A percentile compares a stretch with the other conserved stretches of the same genome.
phyloP scores from a whole-genome alignment of 2,113 vertebrate species.

The Morone chrysops region DNA sequence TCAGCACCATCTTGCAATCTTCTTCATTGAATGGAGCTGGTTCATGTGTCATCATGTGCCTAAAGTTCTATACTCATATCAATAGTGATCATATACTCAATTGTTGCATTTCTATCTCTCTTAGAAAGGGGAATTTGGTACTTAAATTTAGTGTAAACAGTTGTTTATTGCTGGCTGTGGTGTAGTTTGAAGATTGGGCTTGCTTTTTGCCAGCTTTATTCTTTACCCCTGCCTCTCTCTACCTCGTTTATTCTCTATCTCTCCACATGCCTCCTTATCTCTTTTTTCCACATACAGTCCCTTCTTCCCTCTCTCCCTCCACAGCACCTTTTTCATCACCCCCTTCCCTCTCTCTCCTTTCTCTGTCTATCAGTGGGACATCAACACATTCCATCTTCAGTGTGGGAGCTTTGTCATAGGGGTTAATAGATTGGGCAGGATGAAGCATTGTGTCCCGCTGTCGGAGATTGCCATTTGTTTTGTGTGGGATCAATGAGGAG shows the following conservation, averaged over 20 bases:
- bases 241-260: constrained; percentile 1
- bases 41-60: no score
- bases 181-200: background rate
- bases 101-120: background rate
- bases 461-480: constrained; percentile 71
- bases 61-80: no score
- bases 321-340: background rate
- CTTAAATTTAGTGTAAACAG: background rate
- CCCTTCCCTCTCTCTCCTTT: constrained; percentile 30
- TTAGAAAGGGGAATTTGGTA: background rate
- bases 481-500: constrained; percentile 71
- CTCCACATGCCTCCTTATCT: constrained; percentile 20
- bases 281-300: background rate
- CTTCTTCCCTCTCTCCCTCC: constrained; percentile 13
- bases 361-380: constrained; percentile 65
- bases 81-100: no score
- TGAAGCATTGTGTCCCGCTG: constrained; percentile 70
- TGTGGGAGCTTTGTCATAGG: constrained; percentile 65
- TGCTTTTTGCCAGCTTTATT: constrained; percentile 25
- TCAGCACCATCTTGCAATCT: no score
- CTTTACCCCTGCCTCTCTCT: constrained; percentile 13
- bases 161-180: background rate
- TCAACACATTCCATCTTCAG: constrained; percentile 67
- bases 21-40: no score
- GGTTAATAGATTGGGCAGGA: constrained; percentile 77